Evolutionary conservation across 2,888 invertebrate species (phyloP).

Genomic region (Rhingia campestris): DNA sequence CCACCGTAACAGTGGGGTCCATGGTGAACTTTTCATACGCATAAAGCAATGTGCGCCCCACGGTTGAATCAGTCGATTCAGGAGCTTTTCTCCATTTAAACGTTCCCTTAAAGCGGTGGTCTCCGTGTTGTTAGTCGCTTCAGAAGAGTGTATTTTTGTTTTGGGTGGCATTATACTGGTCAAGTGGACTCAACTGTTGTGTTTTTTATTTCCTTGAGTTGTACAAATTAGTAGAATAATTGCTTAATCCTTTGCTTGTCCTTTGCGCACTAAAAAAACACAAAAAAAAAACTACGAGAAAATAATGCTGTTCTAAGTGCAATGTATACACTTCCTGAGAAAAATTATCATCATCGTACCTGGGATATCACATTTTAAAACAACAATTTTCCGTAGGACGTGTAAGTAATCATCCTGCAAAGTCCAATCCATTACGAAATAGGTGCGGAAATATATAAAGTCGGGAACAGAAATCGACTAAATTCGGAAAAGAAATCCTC

Average conservation of each 20-base stretch:
- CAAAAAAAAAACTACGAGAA: neutral
- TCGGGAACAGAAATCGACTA: conserved; percentile 9
- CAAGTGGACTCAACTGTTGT: conserved; percentile 69
- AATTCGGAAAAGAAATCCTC: conserved; percentile 19
- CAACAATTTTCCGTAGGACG: conserved; percentile 52
- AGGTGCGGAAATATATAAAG: conserved; percentile 9
- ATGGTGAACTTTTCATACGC: conserved; percentile 72
- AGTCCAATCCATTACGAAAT: conserved; percentile 33
- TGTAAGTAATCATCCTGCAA: conserved; percentile 60
- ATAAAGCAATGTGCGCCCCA: conserved; percentile 73
- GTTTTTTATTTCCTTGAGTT: conserved; percentile 19
- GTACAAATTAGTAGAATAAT: conserved; percentile 2
- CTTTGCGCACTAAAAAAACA: conserved; percentile 15
- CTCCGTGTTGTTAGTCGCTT: conserved; percentile 60
- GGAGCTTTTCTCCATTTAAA: conserved; percentile 73
- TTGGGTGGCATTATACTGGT: conserved; percentile 67
- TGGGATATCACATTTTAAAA: conserved; percentile 40
- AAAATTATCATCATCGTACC: conserved; percentile 18
- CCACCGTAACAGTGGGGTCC: conserved; percentile 58
- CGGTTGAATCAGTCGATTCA: conserved; percentile 71
- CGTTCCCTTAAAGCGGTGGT: conserved; percentile 71
- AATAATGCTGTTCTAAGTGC: conserved; percentile 17
- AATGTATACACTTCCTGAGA: conserved; percentile 34
- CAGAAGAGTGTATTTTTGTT: conserved; percentile 72
- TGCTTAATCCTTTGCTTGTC: conserved; percentile 11